Evolutionary conservation across 2,797 vertebrate species (phyloP), one percentile per base, ranked within the genome.

Genomic region (Scolopax bukidnonensis): DNA sequence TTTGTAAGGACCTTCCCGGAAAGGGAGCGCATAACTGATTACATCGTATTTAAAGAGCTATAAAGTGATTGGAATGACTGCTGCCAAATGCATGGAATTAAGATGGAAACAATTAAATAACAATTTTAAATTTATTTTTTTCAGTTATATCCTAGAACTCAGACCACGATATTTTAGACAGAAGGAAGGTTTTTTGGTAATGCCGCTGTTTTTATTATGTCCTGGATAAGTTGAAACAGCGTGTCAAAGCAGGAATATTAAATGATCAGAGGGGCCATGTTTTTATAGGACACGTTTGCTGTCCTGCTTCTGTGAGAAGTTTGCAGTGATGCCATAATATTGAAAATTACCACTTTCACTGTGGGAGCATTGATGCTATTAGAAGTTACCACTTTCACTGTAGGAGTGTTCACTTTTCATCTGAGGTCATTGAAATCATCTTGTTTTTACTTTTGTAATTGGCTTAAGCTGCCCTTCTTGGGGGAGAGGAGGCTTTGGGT

Each of bases 391-490:
- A 15, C 48, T 87, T 93, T 63, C 60, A 41, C 61, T 90, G 51
- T 45, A 86, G 93, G 53, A 92, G 57, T 1, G 3, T 85, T 86
- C 69, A 56, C 79, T 94, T 88, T 94, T 92, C 67, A n/a, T 71
- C 79, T 53, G 59, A 79, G 77, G 54, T 87, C 59, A 54, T 87
- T 86, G 85, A 95, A 77, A 81, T 88, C 23, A 54, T 85, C 74
- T 87, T 80, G 88, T 59, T 95, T 91, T 95, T 89, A 27, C 54
- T 87, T 68, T 56, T 77, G 28, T 78, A 74, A 84, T 68, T 89
- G 86, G 59, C 68, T 91, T 88, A 73, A 21, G 11, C 69, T 53
- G 48, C 27, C 43, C 56, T 75, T 95, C n/a, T 54, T 75, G 82
- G 80, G 63, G 59, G 43, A 73, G 74, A 60, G 79, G 43, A 85